A percentile compares a stretch with the other conserved stretches of the same genome.
Evolutionary conservation across 2,113 vertebrate genomes (phyloP).

Genomic region (Periophthalmodon schlosseri): DNA sequence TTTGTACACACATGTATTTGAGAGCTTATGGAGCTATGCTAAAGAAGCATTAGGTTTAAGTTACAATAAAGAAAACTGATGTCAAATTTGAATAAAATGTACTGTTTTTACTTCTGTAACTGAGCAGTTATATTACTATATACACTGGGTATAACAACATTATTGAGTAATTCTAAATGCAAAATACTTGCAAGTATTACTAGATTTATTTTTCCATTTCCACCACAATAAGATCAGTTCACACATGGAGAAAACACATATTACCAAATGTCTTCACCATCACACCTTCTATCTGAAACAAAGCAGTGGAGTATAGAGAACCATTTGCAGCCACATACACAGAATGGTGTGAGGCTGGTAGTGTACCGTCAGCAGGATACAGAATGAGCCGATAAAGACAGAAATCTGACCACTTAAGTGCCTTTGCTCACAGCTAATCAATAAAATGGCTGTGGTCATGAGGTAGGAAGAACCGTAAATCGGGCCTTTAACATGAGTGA

Average conservation of each 20-base stretch:
- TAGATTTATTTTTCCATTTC: not conserved
- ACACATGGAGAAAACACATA: not conserved
- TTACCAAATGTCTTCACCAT: not conserved
- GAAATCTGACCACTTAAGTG: constrained; percentile 15
- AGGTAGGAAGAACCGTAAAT: constrained; percentile 3
- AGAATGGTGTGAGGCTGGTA: not conserved
- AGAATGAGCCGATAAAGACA: constrained; percentile 10
- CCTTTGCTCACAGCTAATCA: constrained; percentile 6
- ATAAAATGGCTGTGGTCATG: not conserved
- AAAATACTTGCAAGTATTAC: not conserved
- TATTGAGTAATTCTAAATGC: too few species aligned
- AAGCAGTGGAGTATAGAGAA: not conserved
- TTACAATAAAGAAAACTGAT: not conserved
- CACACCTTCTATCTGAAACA: not conserved
- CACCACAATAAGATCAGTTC: not conserved
- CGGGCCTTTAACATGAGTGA: not conserved
- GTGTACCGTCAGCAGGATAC: constrained; percentile 3
- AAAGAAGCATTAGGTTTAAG: not conserved
- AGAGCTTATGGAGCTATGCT: too few species aligned
- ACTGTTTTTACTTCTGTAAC: too few species aligned
- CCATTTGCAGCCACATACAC: not conserved
- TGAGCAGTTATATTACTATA: too few species aligned
- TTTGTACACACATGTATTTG: not conserved
- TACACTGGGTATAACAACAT: too few species aligned
- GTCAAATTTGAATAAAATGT: not conserved